Percentiles rank a stretch among this genome's conserved stretches.
These are phyloP conservation scores for Cebus imitator DNA, from an alignment of 2,113 vertebrate genomes.

Conservation along the genomic window DNA sequence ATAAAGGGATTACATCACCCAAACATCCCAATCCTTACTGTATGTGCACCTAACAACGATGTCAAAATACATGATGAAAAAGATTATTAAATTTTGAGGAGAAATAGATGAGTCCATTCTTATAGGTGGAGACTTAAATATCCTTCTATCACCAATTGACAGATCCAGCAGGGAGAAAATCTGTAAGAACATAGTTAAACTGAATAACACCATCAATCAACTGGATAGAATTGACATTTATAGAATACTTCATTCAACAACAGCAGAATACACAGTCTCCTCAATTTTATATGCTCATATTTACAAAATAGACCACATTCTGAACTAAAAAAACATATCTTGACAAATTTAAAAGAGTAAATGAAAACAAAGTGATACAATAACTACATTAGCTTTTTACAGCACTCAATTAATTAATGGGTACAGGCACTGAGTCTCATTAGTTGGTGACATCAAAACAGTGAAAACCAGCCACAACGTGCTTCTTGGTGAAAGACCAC, in stretches of 20 bases:
- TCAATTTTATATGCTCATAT: neutral
- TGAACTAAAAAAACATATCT: neutral
- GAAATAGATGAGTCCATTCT: neutral
- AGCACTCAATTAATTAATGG: neutral
- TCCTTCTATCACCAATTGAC: neutral
- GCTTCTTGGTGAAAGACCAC: neutral
- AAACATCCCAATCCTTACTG: neutral
- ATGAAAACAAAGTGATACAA: neutral
- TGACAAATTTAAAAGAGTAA: neutral
- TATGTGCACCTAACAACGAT: neutral
- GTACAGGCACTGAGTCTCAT: neutral
- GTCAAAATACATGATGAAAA: neutral
- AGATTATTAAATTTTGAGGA: neutral
- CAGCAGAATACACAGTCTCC: neutral
- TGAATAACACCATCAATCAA: slow-evolving; percentile 6
- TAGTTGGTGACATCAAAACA: neutral
- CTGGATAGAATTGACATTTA: neutral
- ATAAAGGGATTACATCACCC: neutral
- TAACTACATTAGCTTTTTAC: neutral
- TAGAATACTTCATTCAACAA: neutral
- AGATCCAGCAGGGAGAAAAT: neutral
- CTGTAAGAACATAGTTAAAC: neutral
- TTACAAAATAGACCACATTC: neutral
- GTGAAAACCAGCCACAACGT: neutral
- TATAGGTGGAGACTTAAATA: neutral